A percentile compares a stretch with the other conserved stretches of the same genome.
Conservation (phyloP, 2,888 invertebrate genomes). For the Leuctra nigra region DNA sequence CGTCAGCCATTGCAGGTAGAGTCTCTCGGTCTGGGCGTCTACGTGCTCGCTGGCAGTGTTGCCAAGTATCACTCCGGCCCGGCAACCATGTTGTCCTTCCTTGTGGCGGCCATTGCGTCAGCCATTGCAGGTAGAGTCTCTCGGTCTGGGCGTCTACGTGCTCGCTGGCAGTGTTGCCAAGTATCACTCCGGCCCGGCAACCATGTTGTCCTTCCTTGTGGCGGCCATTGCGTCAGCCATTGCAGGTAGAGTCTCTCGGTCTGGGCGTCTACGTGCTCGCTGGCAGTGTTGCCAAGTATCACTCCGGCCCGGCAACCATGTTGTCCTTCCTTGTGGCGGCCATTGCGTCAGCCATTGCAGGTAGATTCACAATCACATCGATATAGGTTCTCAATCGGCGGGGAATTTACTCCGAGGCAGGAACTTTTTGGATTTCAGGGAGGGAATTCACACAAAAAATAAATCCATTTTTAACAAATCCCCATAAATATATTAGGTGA, state of each 20-base stretch:
- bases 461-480: too few species aligned
- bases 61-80: constrained; percentile 85
- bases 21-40: constrained; percentile 94
- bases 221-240: constrained; percentile 90
- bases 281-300: constrained; percentile 77
- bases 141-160: constrained; percentile 94
- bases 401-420: too few species aligned
- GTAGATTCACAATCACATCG: too few species aligned
- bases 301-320: constrained; percentile 87
- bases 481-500: too few species aligned
- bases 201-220: constrained; percentile 82
- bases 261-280: constrained; percentile 93
- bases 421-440: too few species aligned
- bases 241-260: constrained; percentile 90
- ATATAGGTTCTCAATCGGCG: too few species aligned
- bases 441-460: too few species aligned
- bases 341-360: constrained; percentile 86
- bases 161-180: constrained; percentile 85
- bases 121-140: constrained; percentile 89
- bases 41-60: constrained; percentile 86
- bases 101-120: constrained; percentile 88
- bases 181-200: constrained; percentile 83
- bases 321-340: constrained; percentile 89
- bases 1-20: constrained; percentile 88
- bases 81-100: constrained; percentile 82